Conservation (phyloP, 2,797 vertebrate species). For the Cossypha caffra region DNA sequence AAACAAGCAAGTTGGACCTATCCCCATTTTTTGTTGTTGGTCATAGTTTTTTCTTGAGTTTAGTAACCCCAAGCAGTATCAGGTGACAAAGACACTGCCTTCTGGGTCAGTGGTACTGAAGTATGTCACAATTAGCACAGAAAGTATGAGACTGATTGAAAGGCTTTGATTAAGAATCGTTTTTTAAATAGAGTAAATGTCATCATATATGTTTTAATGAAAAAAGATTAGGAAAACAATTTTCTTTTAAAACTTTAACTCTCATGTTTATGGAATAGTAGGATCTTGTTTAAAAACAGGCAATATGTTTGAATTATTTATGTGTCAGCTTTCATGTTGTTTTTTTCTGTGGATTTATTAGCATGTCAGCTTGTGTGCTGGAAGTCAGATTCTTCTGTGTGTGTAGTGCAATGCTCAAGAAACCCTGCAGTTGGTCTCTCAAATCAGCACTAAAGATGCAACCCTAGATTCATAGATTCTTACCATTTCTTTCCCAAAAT, state of each 20-base stretch:
- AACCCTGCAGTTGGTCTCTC: background rate
- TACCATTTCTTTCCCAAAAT: background rate
- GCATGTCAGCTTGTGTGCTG: background rate
- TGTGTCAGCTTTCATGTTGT: background rate
- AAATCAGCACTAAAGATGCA: background rate
- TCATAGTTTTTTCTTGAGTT: background rate
- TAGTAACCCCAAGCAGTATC: background rate
- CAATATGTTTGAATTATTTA: background rate
- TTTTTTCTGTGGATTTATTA: background rate
- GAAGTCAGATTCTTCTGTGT: background rate
- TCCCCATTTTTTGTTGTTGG: background rate
- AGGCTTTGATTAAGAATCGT: background rate
- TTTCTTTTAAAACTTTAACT: background rate
- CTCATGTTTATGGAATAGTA: background rate
- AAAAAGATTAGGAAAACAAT: background rate
- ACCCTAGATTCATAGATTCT: background rate
- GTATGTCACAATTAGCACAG: background rate
- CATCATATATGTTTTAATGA: background rate
- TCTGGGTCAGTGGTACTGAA: background rate
- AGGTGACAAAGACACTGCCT: background rate
- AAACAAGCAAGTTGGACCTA: background rate
- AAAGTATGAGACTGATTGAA: background rate
- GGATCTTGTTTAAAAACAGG: background rate
- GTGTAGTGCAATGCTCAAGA: background rate
- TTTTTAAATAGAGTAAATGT: background rate